These are phyloP conservation scores for Chelonia mydas DNA, from an alignment of 2,797 vertebrate species.

Conservation along the genomic window DNA sequence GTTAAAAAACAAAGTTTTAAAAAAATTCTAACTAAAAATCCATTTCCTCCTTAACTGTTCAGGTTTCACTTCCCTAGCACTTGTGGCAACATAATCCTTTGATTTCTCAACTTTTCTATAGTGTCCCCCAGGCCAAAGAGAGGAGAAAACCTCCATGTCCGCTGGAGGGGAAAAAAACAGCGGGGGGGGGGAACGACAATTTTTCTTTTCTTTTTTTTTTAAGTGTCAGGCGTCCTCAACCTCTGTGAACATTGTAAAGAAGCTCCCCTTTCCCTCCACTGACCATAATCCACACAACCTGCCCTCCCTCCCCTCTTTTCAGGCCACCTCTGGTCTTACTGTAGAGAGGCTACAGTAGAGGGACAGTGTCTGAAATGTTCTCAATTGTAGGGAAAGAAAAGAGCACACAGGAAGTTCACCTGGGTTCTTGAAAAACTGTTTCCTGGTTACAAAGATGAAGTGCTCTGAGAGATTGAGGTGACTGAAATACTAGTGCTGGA, in stretches of 20 bases:
- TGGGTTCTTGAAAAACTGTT: fast-evolving
- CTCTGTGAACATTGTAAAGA: fast-evolving
- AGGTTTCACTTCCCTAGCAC: neutral
- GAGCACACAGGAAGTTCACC: fast-evolving
- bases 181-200: no score
- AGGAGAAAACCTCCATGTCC: fast-evolving
- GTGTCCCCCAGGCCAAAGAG: neutral
- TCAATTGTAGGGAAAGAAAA: neutral
- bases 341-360: neutral
- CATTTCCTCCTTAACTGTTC: fast-evolving
- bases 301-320: neutral
- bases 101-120: fast-evolving
- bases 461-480: fast-evolving
- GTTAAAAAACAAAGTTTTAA: fast-evolving
- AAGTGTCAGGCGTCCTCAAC: neutral
- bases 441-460: neutral
- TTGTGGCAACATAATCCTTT: fast-evolving
- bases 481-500: fast-evolving
- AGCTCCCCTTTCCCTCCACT: no score
- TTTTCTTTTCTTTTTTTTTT: neutral
- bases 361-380: fast-evolving
- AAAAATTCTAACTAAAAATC: neutral
- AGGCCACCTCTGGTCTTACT: neutral
- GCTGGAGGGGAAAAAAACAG: neutral
- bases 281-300: neutral